These are phyloP conservation scores for Hyposoter didymator DNA, from an alignment of 2,888 invertebrate genomes.

Conservation along the genomic window DNA sequence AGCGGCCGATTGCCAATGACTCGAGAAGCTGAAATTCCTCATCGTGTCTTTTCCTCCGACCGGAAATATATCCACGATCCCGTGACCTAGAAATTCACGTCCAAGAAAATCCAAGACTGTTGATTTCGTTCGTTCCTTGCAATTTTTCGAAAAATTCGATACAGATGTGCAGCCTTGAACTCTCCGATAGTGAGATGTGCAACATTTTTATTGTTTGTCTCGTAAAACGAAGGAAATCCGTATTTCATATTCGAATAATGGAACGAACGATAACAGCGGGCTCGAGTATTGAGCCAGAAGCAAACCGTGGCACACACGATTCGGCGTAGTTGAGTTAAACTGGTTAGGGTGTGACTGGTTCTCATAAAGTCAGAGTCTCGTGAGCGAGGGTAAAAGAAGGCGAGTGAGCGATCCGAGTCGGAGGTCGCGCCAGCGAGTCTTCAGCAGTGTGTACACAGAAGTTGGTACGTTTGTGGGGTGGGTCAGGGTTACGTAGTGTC, in stretches of 20 bases:
- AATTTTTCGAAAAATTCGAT: neutral
- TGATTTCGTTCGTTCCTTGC: neutral
- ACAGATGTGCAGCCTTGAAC: neutral
- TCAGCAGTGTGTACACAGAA: conserved; percentile 1
- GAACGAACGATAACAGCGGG: neutral
- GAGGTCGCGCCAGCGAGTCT: conserved; percentile 47
- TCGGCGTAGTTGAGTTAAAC: neutral
- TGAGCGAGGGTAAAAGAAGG: conserved; percentile 36
- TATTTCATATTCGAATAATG: no score
- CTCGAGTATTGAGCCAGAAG: neutral
- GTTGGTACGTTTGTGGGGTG: conserved; percentile 68
- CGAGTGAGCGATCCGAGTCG: conserved; percentile 11
- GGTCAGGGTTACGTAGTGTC: conserved; percentile 77
- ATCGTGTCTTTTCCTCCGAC: conserved; percentile 33
- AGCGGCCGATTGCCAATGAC: conserved; percentile 41
- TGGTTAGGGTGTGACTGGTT: conserved; percentile 15
- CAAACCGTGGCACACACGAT: neutral
- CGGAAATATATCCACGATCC: neutral
- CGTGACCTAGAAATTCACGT: neutral
- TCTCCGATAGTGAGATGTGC: neutral
- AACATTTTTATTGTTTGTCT: neutral
- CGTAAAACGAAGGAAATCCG: neutral
- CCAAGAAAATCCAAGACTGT: neutral
- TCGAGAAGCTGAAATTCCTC: conserved; percentile 30
- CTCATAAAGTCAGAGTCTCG: conserved; percentile 25